Evolutionary conservation across 2,888 invertebrate genomes (phyloP).

Genomic region (Drosophila recens): DNA sequence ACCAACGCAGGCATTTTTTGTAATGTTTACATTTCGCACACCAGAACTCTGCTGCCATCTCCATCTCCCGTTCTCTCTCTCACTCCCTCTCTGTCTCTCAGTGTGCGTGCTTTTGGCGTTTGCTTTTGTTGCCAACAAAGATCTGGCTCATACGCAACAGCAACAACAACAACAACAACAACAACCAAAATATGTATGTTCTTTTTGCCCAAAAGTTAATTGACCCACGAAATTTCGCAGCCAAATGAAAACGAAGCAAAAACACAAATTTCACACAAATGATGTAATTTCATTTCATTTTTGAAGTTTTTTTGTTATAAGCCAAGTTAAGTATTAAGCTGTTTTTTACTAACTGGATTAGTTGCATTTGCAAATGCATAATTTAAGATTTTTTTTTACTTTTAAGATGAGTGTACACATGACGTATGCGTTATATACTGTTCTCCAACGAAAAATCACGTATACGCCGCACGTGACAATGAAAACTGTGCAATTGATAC

Average conservation of each 20-base stretch:
- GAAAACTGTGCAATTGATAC: slow-evolving; percentile 35
- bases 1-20: slow-evolving; percentile 57
- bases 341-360: not conserved
- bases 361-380: slow-evolving; percentile 16
- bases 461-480: slow-evolving; percentile 73
- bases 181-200: slow-evolving; percentile 46
- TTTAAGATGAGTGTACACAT: slow-evolving; percentile 53
- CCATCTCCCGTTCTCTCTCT: not conserved
- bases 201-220: slow-evolving; percentile 72
- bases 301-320: slow-evolving; percentile 6
- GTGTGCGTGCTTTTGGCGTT: slow-evolving; percentile 33
- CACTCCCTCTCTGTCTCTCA: slow-evolving; percentile 13
- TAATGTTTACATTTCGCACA: slow-evolving; percentile 81
- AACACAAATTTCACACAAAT: slow-evolving; percentile 70
- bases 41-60: slow-evolving; percentile 19
- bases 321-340: slow-evolving; percentile 2
- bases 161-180: slow-evolving; percentile 10
- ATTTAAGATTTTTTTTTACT: slow-evolving; percentile 18
- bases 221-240: slow-evolving; percentile 65
- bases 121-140: slow-evolving; percentile 75
- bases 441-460: slow-evolving; percentile 62
- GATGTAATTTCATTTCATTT: slow-evolving; percentile 64
- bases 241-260: slow-evolving; percentile 58
- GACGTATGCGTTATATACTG: slow-evolving; percentile 70
- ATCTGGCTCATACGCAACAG: slow-evolving; percentile 61